These are phyloP conservation scores for Sigmodon hispidus DNA, from an alignment of 2,113 vertebrate species.

Conservation along the genomic window DNA sequence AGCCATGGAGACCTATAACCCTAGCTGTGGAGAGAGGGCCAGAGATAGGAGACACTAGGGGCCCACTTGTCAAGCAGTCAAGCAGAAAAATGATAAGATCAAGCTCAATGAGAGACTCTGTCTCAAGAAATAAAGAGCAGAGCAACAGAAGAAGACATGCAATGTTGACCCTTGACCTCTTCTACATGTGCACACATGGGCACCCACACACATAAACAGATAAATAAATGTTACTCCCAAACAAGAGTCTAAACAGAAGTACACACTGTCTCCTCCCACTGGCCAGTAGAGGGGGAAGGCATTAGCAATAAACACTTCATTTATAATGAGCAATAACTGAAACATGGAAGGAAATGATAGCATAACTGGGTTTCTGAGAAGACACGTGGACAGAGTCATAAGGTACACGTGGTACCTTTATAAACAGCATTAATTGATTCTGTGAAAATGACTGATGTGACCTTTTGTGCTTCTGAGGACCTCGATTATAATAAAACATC, in stretches of 20 bases:
- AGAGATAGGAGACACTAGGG: background rate
- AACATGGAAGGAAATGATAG: conserved; percentile 37
- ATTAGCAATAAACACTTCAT: background rate
- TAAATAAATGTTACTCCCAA: background rate
- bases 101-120: background rate
- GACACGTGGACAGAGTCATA: background rate
- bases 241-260: background rate
- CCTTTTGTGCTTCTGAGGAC: conserved; percentile 49
- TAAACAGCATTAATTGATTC: background rate
- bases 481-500: conserved; percentile 45
- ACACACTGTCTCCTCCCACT: accelerated
- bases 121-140: background rate
- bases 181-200: background rate
- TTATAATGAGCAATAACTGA: background rate
- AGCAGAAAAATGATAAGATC: background rate
- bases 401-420: background rate
- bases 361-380: conserved; percentile 54
- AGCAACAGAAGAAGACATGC: background rate
- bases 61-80: no score
- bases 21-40: background rate
- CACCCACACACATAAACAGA: no score
- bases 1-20: no score
- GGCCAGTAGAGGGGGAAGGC: background rate
- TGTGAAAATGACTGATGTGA: conserved; percentile 39
- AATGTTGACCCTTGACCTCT: background rate